Base-by-base conservation (phyloP, 1,140 invertebrate genomes). In the Chionoecetes opilio region DNA sequence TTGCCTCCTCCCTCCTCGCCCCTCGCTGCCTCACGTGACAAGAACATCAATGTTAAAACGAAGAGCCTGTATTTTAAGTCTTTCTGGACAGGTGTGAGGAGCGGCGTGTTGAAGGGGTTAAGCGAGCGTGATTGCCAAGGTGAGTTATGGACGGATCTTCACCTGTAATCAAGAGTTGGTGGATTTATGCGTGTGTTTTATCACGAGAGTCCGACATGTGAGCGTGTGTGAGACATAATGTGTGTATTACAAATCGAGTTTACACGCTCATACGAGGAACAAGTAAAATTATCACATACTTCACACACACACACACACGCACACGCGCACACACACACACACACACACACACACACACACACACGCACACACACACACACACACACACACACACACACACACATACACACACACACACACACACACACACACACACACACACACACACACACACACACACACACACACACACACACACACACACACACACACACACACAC, bases 381-480 rank as follows among this genome's bases (percentile, higher is more conserved):
- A 82, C 82, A 63, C 34, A 82, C 46, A 26, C 82, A 92, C 34
- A 63, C 35, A 92, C 46, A 92, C 63, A 92, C 63, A 82, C 84
- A 84, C 63, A 92, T 82, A 63, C 63, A 37, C 84, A 75, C 84
- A 41, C 26, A 38, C 17, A 35, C 37, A 93, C n/a, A 93, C 46
- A 35, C 41, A 37, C 35, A 41, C 9, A 63, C 17, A 82, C 46
- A 63, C 82, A 92, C 17, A 29, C 46, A 92, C 46, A 29, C 11
- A 29, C 32, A 35, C 63, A 31, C 37, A 82, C 31, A 75, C 63
- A 92, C 63, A 82, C 63, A 29, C 32, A 35, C 63, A 31, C 37
- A 82, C 31, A 75, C 63, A 92, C 63, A 82, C 63, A 82, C 63
- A 92, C 37, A 92, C 63, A 92, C 63, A 75, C 63, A 82, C 37